phyloP scores from a whole-genome alignment of 2,113 vertebrate species.

The Pithys albifrons region DNA sequence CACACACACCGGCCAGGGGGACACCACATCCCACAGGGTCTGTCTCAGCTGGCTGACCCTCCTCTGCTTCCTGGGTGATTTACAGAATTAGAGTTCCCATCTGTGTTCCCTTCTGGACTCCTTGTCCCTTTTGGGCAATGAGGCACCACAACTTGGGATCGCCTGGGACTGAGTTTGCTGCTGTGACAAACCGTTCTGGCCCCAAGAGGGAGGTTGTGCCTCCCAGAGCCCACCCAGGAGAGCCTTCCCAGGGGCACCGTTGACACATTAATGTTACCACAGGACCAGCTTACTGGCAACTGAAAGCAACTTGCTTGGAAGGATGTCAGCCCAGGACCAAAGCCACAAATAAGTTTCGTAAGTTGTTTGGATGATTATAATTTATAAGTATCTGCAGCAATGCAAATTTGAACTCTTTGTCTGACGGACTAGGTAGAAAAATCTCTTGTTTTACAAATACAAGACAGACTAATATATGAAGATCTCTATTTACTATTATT shows the following conservation, averaged over 20 bases:
- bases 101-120: background rate
- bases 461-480: background rate
- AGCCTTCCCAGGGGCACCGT: background rate
- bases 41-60: background rate
- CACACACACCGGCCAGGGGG: background rate
- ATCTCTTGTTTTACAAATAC: constrained; percentile 4
- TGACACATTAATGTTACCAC: background rate
- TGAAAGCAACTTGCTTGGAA: constrained; percentile 16
- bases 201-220: background rate
- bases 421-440: background rate
- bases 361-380: constrained; percentile 20
- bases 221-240: background rate
- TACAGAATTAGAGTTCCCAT: background rate
- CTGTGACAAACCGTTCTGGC: background rate
- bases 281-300: background rate
- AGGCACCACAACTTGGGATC: too few relatives aligned
- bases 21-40: background rate
- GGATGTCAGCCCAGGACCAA: background rate
- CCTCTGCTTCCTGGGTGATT: background rate
- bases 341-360: constrained; percentile 35
- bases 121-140: background rate
- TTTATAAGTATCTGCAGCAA: constrained; percentile 29
- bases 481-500: background rate
- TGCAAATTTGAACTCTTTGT: constrained; percentile 17
- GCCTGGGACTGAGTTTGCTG: background rate